A percentile compares a stretch with the other conserved stretches of the same genome.
phyloP scores from a whole-genome alignment of 2,113 vertebrate genomes.

The Heloderma charlesbogerti region DNA sequence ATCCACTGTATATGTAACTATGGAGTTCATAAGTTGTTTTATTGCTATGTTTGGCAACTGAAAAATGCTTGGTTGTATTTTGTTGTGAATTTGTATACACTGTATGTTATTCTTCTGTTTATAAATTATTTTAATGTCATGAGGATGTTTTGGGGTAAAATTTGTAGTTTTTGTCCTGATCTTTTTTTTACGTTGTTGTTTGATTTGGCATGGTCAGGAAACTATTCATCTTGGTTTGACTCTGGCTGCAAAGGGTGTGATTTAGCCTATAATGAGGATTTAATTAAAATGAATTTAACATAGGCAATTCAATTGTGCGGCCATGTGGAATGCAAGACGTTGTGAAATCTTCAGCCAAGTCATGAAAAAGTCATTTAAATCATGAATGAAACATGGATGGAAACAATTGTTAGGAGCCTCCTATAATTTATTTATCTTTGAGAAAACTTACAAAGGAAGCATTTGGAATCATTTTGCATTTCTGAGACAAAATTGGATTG shows the following conservation, averaged over 20 bases:
- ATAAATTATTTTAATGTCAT: no score
- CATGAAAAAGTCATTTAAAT: conserved; percentile 17
- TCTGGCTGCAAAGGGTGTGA: neutral
- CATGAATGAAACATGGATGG: neutral
- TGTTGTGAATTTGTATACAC: no score
- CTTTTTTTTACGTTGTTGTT: no score
- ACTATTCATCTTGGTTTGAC: neutral
- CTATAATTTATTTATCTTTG: conserved; percentile 1
- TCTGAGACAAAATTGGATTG: neutral
- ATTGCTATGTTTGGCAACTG: no score
- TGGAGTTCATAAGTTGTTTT: no score
- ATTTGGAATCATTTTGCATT: neutral
- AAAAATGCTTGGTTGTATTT: no score
- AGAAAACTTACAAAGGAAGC: neutral
- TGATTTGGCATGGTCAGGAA: no score
- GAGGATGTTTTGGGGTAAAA: no score
- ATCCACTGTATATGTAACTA: no score
- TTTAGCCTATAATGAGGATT: neutral
- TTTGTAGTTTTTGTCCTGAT: no score
- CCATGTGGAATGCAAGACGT: neutral
- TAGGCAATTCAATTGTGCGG: neutral
- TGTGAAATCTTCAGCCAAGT: neutral
- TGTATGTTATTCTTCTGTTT: no score
- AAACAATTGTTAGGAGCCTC: neutral
- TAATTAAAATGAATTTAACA: neutral